A percentile compares a stretch with the other conserved stretches of the same genome.
Conservation (phyloP, 2,797 vertebrate species). For the Sebastes taczanowskii region DNA sequence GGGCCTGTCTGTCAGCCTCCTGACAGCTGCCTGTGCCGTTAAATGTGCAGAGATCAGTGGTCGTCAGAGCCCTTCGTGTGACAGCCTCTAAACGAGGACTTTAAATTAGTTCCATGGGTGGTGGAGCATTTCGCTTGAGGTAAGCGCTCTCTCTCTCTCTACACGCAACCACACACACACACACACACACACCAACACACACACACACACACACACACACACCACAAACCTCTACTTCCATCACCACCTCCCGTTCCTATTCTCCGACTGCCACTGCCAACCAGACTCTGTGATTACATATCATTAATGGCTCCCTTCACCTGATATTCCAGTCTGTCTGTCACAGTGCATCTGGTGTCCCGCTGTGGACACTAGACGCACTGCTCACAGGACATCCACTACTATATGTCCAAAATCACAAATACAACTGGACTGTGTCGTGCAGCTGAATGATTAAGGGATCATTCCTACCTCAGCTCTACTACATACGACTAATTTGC, state of each 20-base stretch:
- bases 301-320: conserved; percentile 68
- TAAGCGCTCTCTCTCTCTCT: conserved; percentile 5
- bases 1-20: conserved; percentile 75
- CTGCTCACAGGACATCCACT: conserved; percentile 9
- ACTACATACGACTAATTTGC: background rate
- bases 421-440: background rate
- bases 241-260: conserved; percentile 44
- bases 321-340: conserved; percentile 55
- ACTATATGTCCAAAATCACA: background rate
- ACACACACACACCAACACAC: background rate
- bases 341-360: conserved; percentile 37
- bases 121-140: conserved; percentile 72
- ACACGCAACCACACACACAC: background rate
- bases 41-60: conserved; percentile 81
- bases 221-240: conserved; percentile 56
- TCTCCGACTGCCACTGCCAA: conserved; percentile 39
- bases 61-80: conserved; percentile 73
- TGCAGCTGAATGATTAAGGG: background rate
- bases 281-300: conserved; percentile 71
- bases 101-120: conserved; percentile 83
- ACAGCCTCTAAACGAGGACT: conserved; percentile 81
- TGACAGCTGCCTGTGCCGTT: conserved; percentile 76
- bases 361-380: background rate
- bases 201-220: conserved; percentile 17
- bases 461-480: background rate